Evolutionary conservation across 2,888 invertebrate genomes (phyloP).

Genomic region (Luperina nickerlii): DNA sequence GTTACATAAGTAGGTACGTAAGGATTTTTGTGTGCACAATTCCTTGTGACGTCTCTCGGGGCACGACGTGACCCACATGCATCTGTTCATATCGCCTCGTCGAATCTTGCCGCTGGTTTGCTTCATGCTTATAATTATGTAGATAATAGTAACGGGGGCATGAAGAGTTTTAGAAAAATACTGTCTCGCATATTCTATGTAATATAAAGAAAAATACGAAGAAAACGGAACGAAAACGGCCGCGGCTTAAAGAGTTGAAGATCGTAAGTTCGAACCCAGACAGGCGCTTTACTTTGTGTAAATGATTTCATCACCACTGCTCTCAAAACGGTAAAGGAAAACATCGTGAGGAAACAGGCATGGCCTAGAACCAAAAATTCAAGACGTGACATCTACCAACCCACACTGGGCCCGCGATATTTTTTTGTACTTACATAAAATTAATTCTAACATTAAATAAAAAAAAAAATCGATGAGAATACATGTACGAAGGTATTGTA

Average conservation of each 20-base stretch:
- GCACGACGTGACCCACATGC: slow-evolving; percentile 4
- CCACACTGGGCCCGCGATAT: not conserved
- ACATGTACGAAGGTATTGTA: not conserved
- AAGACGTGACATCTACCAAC: not conserved
- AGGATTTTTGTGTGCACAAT: slow-evolving; percentile 13
- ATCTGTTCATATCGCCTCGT: not conserved
- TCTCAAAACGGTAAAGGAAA: not conserved
- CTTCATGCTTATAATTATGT: not conserved
- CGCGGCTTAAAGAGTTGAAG: not conserved
- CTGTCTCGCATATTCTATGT: not conserved
- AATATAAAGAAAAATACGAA: not conserved
- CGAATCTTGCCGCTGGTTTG: not conserved
- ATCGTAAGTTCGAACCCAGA: not conserved
- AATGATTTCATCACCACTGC: not conserved
- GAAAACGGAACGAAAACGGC: not conserved
- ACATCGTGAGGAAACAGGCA: not conserved
- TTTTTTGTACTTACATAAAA: not conserved
- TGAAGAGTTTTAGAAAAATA: not conserved
- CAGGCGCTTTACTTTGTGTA: not conserved
- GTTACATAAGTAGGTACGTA: slow-evolving; percentile 5
- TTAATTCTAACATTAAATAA: not conserved
- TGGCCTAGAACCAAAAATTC: not conserved
- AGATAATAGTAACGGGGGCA: not conserved
- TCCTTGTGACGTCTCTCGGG: slow-evolving; percentile 9
- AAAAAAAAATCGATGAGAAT: not conserved